Evolutionary conservation across 2,797 vertebrate species (phyloP), one percentile per base, ranked within the genome.

Genomic region (Mormyrus proboscirostris): DNA sequence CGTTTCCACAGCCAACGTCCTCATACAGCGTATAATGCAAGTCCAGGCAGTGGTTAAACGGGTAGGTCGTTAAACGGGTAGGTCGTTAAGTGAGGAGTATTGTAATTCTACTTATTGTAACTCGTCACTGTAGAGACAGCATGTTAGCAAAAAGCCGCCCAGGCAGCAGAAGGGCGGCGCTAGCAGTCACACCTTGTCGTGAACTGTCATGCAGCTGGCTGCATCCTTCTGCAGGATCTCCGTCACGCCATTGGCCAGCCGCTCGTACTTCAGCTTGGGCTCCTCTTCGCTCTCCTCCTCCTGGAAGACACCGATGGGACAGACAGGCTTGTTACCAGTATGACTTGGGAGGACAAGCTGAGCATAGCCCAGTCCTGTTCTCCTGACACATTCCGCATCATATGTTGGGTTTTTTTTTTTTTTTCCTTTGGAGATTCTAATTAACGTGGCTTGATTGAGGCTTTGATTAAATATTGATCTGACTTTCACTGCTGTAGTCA

Each of bases 271-370:
- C 90, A 99, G 95, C 91, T 99, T 99, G 51, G 99, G 98, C 90
- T 99, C 99, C 94, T 99, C 99, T 95, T 99, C 98, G 2, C 97
- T 99, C 91, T 99, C 98, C 93, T 99, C 98, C 92, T 99, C 98
- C 98, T 99, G 90, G 33, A 65, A 90, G 14, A 89, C n/a, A 84
- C 38, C n/a, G 33, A 86, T 2, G 14, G 69, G 85, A 88, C 7
- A 91, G n/a, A 91, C 88, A 91, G 2, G 0, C 1, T 69, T 12
- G 2, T 33, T 51, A 19, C 49, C 51, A 87, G 47, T 10, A 14
- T 19, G 3, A 59, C 59, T 57, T 33, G 41, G 10, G 19, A 50
- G n/a, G 16, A 86, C 25, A 69, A 51, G 25, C 49, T 12, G 19
- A 33, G 10, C 2, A 38, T 6, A 1, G 50, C 88, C 50, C 49